A percentile compares a stretch with the other conserved stretches of the same genome.
These are phyloP conservation scores for Nomada ruficornis DNA, from an alignment of 2,888 invertebrate genomes.

Conservation along the genomic window DNA sequence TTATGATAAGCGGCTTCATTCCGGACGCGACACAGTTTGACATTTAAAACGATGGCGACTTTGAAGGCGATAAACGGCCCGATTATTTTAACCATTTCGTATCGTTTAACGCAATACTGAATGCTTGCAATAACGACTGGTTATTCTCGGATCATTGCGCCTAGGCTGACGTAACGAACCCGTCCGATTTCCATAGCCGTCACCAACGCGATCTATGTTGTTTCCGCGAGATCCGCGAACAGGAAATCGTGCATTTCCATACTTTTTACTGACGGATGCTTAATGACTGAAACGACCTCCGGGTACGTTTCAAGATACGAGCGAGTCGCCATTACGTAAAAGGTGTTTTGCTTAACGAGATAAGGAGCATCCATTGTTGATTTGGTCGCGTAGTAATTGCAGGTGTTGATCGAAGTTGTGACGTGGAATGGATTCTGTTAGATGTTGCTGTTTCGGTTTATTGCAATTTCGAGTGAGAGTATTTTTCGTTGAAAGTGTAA, in stretches of 20 bases:
- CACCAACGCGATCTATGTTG: conserved; percentile 9
- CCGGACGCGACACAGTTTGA: conserved; percentile 18
- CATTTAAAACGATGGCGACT: conserved; percentile 32
- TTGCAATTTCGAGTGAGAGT: background rate
- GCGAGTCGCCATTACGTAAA: background rate
- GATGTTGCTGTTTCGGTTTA: background rate
- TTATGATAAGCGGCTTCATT: conserved; percentile 14
- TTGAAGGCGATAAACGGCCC: conserved; percentile 16
- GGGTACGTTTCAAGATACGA: background rate
- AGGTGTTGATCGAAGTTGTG: background rate
- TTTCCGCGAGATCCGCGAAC: conserved; percentile 26
- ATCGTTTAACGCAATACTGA: conserved; percentile 29
- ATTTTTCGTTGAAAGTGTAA: background rate
- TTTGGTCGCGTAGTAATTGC: background rate
- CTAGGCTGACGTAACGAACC: conserved; percentile 46
- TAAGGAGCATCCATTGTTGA: background rate
- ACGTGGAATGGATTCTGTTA: background rate
- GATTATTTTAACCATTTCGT: conserved; percentile 36
- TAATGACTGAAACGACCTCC: conserved; percentile 13
- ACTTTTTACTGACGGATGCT: background rate
- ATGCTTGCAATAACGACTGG: conserved; percentile 32
- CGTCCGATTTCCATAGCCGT: conserved; percentile 49
- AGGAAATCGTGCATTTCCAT: conserved; percentile 18
- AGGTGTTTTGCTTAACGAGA: background rate
- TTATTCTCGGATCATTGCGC: conserved; percentile 44